These are phyloP conservation scores for Eulimnadia texana DNA, from an alignment of 1,140 invertebrate species.

Conservation along the genomic window DNA sequence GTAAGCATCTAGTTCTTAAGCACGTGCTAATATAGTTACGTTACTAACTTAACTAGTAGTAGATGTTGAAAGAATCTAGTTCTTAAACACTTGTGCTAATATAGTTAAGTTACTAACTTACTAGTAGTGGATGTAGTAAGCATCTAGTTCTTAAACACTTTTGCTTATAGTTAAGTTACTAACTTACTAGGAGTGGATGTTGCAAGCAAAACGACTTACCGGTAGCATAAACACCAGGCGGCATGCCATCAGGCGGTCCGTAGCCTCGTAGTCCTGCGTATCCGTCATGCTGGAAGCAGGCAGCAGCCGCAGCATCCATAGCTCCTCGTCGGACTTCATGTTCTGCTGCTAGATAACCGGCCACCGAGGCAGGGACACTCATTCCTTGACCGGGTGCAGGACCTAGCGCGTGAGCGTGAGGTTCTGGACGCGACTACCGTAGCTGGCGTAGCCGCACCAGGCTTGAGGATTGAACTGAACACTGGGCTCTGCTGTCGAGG, in stretches of 20 bases:
- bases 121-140: too few relatives aligned
- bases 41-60: too few relatives aligned
- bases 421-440: slow-evolving; percentile 28
- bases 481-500: slow-evolving; percentile 39
- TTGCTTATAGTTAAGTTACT: too few relatives aligned
- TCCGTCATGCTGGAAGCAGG: slow-evolving; percentile 53
- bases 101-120: too few relatives aligned
- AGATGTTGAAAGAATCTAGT: too few relatives aligned
- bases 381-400: slow-evolving; percentile 13
- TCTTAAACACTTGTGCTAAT: too few relatives aligned
- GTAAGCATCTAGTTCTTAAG: too few relatives aligned
- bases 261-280: slow-evolving; percentile 57
- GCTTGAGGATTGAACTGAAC: slow-evolving; percentile 25
- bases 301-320: slow-evolving; percentile 46
- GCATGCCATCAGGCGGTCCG: slow-evolving; percentile 50
- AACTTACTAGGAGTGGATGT: too few relatives aligned
- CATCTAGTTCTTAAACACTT: too few relatives aligned
- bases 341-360: slow-evolving; percentile 38
- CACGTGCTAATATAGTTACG: too few relatives aligned
- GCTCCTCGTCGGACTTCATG: slow-evolving; percentile 32
- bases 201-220: too few relatives aligned
- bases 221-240: slow-evolving; percentile 61
- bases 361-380: slow-evolving; percentile 21
- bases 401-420: slow-evolving; percentile 23
- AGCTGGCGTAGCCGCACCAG: slow-evolving; percentile 40